Percentiles rank a stretch among this genome's conserved stretches.
Evolutionary conservation across 2,113 vertebrate genomes (phyloP).

Genomic region (Eulemur macaco): DNA sequence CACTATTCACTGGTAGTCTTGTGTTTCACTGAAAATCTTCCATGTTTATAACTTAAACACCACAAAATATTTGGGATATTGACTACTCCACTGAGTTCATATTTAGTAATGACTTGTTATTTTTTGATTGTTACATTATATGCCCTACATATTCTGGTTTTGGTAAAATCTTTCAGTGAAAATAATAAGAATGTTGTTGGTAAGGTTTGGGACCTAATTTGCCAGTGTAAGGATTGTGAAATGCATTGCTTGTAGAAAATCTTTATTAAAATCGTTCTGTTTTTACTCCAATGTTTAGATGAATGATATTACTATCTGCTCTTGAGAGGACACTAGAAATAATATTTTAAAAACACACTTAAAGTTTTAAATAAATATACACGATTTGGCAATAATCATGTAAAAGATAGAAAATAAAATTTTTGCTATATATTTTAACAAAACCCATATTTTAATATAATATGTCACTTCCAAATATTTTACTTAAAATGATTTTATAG

Average conservation of each 20-base stretch:
- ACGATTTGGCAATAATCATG: neutral
- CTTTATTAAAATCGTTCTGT: neutral
- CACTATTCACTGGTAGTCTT: neutral
- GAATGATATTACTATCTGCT: neutral
- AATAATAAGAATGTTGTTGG: neutral
- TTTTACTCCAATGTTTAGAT: neutral
- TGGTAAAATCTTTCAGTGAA: neutral
- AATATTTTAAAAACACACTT: neutral
- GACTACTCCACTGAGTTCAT: neutral
- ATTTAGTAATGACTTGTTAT: neutral
- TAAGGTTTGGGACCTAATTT: neutral
- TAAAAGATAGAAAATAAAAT: neutral
- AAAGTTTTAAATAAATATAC: neutral
- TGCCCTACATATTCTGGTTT: neutral
- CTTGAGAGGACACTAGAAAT: neutral
- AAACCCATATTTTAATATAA: neutral
- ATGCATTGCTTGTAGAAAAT: neutral
- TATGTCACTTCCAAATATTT: neutral
- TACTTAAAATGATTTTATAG: neutral
- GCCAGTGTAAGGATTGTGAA: neutral
- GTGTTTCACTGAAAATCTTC: neutral
- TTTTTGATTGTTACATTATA: neutral
- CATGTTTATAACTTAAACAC: neutral
- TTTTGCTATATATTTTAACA: neutral
- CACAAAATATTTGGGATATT: neutral